Evolutionary conservation across 2,797 vertebrate genomes (phyloP).

Genomic region (Ctenosaura bakeri): DNA sequence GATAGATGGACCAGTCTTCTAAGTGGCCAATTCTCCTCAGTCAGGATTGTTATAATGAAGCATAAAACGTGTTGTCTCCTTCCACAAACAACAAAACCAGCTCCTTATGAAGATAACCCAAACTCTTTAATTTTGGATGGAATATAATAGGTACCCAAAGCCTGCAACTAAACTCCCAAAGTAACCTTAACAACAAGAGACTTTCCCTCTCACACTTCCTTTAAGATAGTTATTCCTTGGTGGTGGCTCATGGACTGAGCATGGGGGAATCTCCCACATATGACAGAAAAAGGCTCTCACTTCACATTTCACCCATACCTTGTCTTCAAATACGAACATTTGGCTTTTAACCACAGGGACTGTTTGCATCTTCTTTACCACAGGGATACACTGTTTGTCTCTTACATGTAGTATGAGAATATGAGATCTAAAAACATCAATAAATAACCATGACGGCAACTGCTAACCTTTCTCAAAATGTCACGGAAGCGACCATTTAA

Average conservation of each 20-base stretch:
- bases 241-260: too few relatives aligned
- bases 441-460: not conserved
- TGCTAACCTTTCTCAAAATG: too few relatives aligned
- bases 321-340: not conserved
- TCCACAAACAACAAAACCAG: not conserved
- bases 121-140: not conserved
- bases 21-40: not conserved
- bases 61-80: not conserved
- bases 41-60: not conserved
- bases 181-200: not conserved
- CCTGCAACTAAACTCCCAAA: not conserved
- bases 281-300: too few relatives aligned
- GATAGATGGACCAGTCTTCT: not conserved
- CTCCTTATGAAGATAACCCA: not conserved
- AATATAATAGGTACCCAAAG: not conserved
- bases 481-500: too few relatives aligned
- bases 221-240: not conserved
- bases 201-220: not conserved
- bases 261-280: too few relatives aligned
- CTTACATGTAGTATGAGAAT: not conserved
- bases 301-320: too few relatives aligned
- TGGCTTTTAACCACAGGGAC: not conserved
- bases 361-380: not conserved
- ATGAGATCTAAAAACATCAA: not conserved
- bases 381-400: not conserved